phyloP scores from a whole-genome alignment of 2,888 invertebrate species.

The Ectemnius continuus region DNA sequence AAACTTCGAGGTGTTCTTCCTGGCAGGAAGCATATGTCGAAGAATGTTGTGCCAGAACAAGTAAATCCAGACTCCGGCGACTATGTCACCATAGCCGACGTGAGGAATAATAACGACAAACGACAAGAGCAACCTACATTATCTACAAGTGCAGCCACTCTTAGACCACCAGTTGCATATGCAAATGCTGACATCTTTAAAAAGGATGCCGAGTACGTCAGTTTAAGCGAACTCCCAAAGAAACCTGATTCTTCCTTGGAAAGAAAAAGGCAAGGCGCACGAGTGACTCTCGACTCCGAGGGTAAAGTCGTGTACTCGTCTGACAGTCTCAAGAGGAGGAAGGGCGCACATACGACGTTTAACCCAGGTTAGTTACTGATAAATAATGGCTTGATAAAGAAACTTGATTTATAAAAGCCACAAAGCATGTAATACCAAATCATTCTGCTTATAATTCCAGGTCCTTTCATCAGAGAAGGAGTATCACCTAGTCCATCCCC shows the following conservation, averaged over 20 bases:
- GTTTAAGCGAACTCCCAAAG: conserved; percentile 87
- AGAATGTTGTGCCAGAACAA: conserved; percentile 51
- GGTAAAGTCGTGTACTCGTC: conserved; percentile 94
- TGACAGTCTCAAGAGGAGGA: conserved; percentile 88
- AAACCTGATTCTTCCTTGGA: conserved; percentile 80
- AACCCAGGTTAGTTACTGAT: conserved; percentile 83
- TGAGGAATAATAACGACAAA: conserved; percentile 88
- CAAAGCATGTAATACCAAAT: not conserved
- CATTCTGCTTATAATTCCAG: conserved; percentile 45
- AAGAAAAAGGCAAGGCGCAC: conserved; percentile 84
- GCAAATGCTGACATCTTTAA: conserved; percentile 84
- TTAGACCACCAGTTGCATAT: conserved; percentile 75
- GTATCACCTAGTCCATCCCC: conserved; percentile 79
- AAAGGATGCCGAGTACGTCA: conserved; percentile 88
- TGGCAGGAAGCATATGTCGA: conserved; percentile 67
- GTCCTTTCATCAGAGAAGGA: conserved; percentile 86
- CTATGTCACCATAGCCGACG: conserved; percentile 92
- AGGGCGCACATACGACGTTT: conserved; percentile 91
- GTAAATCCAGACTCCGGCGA: conserved; percentile 83
- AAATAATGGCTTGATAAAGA: no score
- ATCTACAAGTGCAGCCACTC: conserved; percentile 48
- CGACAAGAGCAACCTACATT: conserved; percentile 53
- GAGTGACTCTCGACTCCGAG: conserved; percentile 90
- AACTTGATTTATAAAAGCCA: no score
- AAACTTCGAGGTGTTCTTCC: conserved; percentile 81